Conservation (phyloP, 2,113 vertebrate species). For the Toxostoma redivivum region DNA sequence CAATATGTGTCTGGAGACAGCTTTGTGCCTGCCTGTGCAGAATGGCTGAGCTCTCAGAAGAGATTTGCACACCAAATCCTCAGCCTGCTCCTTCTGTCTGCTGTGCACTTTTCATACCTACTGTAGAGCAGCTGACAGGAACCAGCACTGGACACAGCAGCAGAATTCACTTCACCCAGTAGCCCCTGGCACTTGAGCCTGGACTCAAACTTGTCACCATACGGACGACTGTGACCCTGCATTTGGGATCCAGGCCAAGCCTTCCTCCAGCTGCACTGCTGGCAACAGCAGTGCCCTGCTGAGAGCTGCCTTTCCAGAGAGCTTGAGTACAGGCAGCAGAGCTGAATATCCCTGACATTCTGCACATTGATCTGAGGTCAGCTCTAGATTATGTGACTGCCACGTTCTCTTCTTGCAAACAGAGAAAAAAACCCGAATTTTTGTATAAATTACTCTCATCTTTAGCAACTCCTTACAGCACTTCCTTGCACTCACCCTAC, state of each 20-base stretch:
- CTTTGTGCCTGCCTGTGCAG: not conserved
- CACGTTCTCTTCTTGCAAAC: not conserved
- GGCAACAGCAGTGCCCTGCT: not conserved
- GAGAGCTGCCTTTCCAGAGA: not conserved
- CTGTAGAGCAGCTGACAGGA: not conserved
- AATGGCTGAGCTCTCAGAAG: not conserved
- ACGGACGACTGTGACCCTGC: not conserved
- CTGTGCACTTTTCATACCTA: not conserved
- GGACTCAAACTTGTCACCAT: rapidly evolving
- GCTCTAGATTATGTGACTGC: not conserved
- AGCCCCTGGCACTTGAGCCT: not conserved
- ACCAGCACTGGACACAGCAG: not conserved
- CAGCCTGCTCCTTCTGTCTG: not conserved
- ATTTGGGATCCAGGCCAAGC: not conserved
- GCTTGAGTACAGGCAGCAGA: not conserved
- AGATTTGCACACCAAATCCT: not conserved
- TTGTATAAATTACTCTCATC: not conserved
- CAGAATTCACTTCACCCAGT: not conserved
- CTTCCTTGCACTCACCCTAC: not conserved
- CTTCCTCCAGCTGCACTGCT: not conserved
- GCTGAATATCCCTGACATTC: not conserved
- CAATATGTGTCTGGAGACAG: not conserved
- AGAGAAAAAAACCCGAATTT: not conserved
- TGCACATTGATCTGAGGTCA: not conserved
- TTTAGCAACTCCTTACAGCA: not conserved